These are phyloP conservation scores for Keiferia lycopersicella DNA, from an alignment of 2,888 invertebrate species.

Conservation along the genomic window DNA sequence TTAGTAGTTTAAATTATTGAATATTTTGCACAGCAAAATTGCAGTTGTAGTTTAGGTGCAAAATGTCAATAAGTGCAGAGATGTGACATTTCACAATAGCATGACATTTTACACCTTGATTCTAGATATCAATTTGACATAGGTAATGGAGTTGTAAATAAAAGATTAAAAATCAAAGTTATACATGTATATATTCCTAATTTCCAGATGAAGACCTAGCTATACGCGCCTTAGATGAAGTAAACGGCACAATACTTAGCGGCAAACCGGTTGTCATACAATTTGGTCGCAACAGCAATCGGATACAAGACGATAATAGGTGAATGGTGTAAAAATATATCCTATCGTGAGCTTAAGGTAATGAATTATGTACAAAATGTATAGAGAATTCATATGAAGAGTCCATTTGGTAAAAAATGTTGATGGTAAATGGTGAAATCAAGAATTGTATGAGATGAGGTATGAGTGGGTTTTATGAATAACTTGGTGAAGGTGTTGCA, in stretches of 20 bases:
- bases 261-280: slow-evolving; percentile 75
- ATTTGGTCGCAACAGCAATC: slow-evolving; percentile 57
- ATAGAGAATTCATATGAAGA: neutral
- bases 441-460: slow-evolving; percentile 20
- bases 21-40: too few species aligned
- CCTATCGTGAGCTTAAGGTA: neutral
- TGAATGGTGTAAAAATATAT: slow-evolving; percentile 21
- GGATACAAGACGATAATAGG: slow-evolving; percentile 29
- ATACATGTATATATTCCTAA: slow-evolving; percentile 26
- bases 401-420: slow-evolving; percentile 3
- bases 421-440: slow-evolving; percentile 19
- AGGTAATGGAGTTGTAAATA: neutral
- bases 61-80: neutral
- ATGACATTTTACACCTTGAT: too few species aligned
- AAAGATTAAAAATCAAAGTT: neutral
- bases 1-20: too few species aligned
- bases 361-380: slow-evolving; percentile 8
- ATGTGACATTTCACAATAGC: too few species aligned
- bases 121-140: too few species aligned
- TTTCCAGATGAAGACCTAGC: slow-evolving; percentile 70
- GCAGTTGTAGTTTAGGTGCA: too few species aligned
- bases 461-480: slow-evolving; percentile 4
- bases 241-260: slow-evolving; percentile 75
- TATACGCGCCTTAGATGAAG: slow-evolving; percentile 69
- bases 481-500: slow-evolving; percentile 13